These are phyloP conservation scores for Pachymerium ferrugineum DNA, from an alignment of 2,888 invertebrate species.

Conservation along the genomic window DNA sequence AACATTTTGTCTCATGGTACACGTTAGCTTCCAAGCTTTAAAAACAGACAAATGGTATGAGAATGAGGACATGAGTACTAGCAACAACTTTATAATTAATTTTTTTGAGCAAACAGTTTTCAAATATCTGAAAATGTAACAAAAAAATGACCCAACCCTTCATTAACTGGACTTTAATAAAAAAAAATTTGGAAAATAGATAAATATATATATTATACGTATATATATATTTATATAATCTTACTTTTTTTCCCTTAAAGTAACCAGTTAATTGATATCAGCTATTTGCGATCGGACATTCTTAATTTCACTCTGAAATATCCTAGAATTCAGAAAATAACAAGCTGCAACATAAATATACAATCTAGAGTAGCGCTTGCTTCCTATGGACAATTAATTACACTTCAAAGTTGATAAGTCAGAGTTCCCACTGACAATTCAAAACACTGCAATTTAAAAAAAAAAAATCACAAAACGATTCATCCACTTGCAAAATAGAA, in stretches of 20 bases:
- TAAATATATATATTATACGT: background rate
- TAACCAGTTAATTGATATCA: background rate
- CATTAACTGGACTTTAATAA: slow-evolving; percentile 12
- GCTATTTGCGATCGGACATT: background rate
- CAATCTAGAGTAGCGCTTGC: slow-evolving; percentile 4
- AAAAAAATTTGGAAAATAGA: background rate
- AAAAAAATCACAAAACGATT: background rate
- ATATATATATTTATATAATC: background rate
- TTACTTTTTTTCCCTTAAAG: background rate
- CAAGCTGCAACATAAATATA: slow-evolving; percentile 7
- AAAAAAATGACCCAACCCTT: slow-evolving; percentile 7
- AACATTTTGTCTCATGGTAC: slow-evolving; percentile 19
- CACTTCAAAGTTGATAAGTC: no score
- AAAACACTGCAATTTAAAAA: background rate
- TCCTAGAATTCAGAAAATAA: background rate
- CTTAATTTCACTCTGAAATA: background rate
- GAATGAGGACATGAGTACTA: slow-evolving; percentile 27
- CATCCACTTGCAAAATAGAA: no score
- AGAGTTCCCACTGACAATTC: no score
- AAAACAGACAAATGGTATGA: slow-evolving; percentile 19
- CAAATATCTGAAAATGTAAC: slow-evolving; percentile 13
- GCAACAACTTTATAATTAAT: slow-evolving; percentile 12
- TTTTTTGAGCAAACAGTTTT: slow-evolving; percentile 24
- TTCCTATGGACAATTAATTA: background rate
- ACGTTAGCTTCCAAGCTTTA: slow-evolving; percentile 23